Conservation (phyloP, 2,888 invertebrate species). For the Leptodirus hochenwartii region DNA sequence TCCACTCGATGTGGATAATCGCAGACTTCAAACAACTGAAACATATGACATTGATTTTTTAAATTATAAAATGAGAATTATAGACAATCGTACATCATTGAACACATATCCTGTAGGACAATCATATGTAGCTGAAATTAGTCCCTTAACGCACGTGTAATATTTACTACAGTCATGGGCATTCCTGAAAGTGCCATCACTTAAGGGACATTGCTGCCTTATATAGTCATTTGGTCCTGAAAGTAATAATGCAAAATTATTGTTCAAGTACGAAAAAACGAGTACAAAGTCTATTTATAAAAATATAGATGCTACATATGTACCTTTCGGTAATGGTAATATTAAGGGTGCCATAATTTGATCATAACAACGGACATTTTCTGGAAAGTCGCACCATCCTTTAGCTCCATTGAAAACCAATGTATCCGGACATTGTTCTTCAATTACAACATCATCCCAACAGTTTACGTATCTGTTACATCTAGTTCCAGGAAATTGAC, state of each 20-base stretch:
- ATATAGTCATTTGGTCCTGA: no score
- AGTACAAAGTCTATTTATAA: no score
- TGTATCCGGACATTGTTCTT: slow-evolving; percentile 44
- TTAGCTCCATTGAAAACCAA: slow-evolving; percentile 37
- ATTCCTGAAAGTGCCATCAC: slow-evolving; percentile 42
- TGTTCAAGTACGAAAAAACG: no score
- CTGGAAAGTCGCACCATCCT: slow-evolving; percentile 42
- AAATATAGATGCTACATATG: no score
- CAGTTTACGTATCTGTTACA: slow-evolving; percentile 51
- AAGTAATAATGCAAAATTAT: no score
- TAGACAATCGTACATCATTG: slow-evolving; percentile 16
- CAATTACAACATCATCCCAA: slow-evolving; percentile 49
- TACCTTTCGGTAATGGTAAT: no score
- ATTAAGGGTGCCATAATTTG: no score
- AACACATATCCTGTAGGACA: slow-evolving; percentile 37
- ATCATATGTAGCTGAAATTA: slow-evolving; percentile 32
- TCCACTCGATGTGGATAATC: slow-evolving; percentile 42
- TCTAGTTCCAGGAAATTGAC: slow-evolving; percentile 41
- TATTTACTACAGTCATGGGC: slow-evolving; percentile 42
- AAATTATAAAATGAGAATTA: background rate
- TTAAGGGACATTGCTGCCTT: slow-evolving; percentile 30
- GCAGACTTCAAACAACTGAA: slow-evolving; percentile 41
- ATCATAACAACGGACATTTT: slow-evolving; percentile 40
- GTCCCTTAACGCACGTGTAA: slow-evolving; percentile 36
- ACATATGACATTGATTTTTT: slow-evolving; percentile 12